phyloP scores from a whole-genome alignment of 2,113 vertebrate species.

The Scytalopus superciliaris region DNA sequence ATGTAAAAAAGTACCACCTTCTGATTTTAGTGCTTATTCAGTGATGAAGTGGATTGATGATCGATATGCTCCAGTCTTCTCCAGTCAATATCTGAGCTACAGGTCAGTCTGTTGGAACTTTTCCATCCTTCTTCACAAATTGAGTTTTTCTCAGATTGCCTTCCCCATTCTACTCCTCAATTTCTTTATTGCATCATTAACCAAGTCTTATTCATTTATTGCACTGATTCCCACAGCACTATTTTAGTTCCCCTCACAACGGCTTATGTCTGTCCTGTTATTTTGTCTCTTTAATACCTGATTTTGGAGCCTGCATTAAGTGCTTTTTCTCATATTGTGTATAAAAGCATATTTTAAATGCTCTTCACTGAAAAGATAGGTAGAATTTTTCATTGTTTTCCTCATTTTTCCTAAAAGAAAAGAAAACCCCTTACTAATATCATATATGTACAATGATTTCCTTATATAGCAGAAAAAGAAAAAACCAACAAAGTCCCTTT shows the following conservation, averaged over 20 bases:
- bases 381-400: neutral
- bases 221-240: neutral
- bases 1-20: neutral
- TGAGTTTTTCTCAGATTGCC: neutral
- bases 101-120: neutral
- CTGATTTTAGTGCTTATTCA: neutral
- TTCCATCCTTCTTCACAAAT: neutral
- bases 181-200: neutral
- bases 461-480: neutral
- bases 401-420: neutral
- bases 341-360: neutral
- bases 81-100: neutral
- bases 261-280: neutral
- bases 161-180: neutral
- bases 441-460: neutral
- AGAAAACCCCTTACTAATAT: neutral
- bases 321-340: neutral
- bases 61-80: neutral
- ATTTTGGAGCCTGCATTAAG: neutral
- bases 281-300: neutral
- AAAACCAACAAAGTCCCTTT: neutral
- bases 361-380: neutral
- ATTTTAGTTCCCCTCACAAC: neutral
- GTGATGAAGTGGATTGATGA: neutral
- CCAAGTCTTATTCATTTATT: neutral